Conservation (phyloP, 2,797 vertebrate genomes). For the Sternarchorhynchus goeldii region DNA sequence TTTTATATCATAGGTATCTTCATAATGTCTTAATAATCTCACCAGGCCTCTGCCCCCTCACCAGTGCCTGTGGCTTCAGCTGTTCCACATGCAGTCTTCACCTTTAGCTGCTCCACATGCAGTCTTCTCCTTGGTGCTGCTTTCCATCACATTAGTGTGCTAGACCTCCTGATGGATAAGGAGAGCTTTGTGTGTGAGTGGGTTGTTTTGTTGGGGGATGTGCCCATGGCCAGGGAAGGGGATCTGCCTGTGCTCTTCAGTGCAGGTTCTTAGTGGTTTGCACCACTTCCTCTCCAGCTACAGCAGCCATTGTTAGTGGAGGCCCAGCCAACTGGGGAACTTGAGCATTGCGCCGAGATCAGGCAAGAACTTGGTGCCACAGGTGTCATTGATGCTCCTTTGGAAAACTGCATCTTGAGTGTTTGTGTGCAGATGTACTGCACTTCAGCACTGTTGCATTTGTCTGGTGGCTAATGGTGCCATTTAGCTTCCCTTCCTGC, state of each 20-base stretch:
- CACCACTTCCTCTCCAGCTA: no score
- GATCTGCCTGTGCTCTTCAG: not conserved
- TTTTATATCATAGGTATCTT: no score
- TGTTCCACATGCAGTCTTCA: slow-evolving; percentile 58
- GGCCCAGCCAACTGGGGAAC: no score
- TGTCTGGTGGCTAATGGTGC: slow-evolving; percentile 18
- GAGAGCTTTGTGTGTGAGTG: not conserved
- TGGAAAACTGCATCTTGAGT: no score
- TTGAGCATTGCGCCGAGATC: no score
- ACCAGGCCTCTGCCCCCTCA: not conserved
- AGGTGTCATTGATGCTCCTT: no score
- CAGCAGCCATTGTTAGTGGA: no score
- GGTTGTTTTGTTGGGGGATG: slow-evolving; percentile 25
- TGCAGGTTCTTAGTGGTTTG: not conserved
- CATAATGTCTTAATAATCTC: no score
- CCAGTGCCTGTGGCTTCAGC: slow-evolving; percentile 48
- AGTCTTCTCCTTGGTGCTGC: slow-evolving; percentile 49
- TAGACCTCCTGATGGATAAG: not conserved
- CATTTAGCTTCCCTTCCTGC: slow-evolving; percentile 14
- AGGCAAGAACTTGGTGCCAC: no score
- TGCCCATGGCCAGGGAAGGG: not conserved
- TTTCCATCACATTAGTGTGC: slow-evolving; percentile 47
- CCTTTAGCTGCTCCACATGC: slow-evolving; percentile 60
- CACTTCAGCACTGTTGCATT: not conserved
- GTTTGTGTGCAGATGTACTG: not conserved